A percentile compares a stretch with the other conserved stretches of the same genome.
Conservation (phyloP, 2,797 vertebrate species). For the Clangula hyemalis region DNA sequence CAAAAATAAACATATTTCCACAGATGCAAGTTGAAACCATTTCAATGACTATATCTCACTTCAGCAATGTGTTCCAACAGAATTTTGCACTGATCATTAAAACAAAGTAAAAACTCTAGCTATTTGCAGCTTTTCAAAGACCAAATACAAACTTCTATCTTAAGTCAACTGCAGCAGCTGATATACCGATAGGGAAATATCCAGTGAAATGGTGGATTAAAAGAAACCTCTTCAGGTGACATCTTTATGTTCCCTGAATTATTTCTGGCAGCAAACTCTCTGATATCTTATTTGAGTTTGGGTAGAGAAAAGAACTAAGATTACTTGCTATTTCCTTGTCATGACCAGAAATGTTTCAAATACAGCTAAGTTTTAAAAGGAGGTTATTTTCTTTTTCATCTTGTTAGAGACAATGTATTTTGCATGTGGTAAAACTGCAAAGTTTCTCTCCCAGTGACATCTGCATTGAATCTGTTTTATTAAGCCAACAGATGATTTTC, state of each 20-base stretch:
- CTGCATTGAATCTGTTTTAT: background rate
- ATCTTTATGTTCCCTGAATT: background rate
- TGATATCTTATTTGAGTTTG: background rate
- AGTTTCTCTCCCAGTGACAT: background rate
- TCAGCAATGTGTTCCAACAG: slow-evolving; percentile 23
- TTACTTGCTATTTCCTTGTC: background rate
- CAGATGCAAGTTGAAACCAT: slow-evolving; percentile 51
- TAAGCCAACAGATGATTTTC: background rate
- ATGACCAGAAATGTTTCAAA: background rate
- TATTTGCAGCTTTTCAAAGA: background rate
- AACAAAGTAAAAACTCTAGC: background rate
- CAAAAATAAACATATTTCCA: slow-evolving; percentile 72
- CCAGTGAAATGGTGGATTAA: background rate
- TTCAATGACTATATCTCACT: slow-evolving; percentile 41
- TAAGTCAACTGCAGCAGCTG: background rate
- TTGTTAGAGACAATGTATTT: background rate
- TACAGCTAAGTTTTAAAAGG: background rate
- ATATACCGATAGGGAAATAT: background rate
- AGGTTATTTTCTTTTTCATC: background rate
- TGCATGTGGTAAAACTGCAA: background rate
- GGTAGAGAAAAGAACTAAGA: background rate
- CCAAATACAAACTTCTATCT: background rate
- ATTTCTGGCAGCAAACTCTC: background rate
- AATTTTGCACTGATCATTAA: background rate
- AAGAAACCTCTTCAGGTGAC: background rate